Conservation (phyloP, 2,888 invertebrate genomes). For the Cerceris rybyensis region DNA sequence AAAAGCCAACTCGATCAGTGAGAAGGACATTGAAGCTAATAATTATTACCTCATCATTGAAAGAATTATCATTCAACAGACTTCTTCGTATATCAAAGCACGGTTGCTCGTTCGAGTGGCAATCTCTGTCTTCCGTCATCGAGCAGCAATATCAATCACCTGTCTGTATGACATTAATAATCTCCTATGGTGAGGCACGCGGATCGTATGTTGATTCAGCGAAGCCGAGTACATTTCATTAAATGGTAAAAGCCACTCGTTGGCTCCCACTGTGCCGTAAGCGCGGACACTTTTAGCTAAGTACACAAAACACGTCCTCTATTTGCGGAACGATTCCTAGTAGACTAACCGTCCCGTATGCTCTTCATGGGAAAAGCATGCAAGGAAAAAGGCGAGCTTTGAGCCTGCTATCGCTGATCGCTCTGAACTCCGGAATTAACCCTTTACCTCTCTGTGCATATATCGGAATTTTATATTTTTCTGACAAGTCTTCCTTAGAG, state of each 20-base stretch:
- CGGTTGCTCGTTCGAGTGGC: background rate
- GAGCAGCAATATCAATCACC: background rate
- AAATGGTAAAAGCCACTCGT: slow-evolving; percentile 21
- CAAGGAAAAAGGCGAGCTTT: no score
- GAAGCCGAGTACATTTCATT: background rate
- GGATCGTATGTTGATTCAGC: background rate
- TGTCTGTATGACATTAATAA: slow-evolving; percentile 4
- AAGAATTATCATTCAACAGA: no score
- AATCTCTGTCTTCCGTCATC: background rate
- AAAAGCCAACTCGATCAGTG: no score
- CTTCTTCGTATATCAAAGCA: no score
- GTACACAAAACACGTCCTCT: slow-evolving; percentile 49
- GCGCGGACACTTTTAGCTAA: slow-evolving; percentile 45
- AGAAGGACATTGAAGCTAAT: no score
- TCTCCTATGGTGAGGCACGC: background rate
- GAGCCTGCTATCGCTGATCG: no score
- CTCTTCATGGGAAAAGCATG: slow-evolving; percentile 31
- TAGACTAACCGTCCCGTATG: slow-evolving; percentile 31
- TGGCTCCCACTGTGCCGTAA: slow-evolving; percentile 9
- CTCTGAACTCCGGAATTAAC: no score
- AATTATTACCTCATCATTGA: no score
- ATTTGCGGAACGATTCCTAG: slow-evolving; percentile 51
- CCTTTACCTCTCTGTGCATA: no score
- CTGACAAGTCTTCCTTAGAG: no score
- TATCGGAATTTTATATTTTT: no score